These are phyloP conservation scores for Chiloscyllium punctatum DNA, from an alignment of 2,797 vertebrate genomes.

Conservation along the genomic window DNA sequence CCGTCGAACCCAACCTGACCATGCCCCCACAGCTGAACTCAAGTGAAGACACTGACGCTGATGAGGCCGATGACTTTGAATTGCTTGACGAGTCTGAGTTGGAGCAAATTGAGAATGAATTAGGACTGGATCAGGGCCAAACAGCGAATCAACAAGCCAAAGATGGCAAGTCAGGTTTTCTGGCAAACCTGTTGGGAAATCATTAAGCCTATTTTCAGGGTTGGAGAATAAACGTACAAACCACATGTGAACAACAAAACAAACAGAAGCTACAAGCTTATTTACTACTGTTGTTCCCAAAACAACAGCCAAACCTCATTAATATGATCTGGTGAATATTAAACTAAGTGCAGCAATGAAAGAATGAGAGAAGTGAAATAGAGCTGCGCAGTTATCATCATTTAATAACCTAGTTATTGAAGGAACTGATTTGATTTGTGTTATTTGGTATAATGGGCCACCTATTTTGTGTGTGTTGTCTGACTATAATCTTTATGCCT, in stretches of 20 bases:
- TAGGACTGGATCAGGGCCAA: constrained; percentile 64
- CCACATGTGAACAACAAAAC: constrained; percentile 32
- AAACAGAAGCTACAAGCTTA: constrained; percentile 22
- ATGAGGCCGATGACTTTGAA: constrained; percentile 92
- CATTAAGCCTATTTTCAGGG: constrained; percentile 58
- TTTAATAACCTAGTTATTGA: constrained; percentile 36
- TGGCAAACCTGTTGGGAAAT: constrained; percentile 84
- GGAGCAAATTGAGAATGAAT: constrained; percentile 83
- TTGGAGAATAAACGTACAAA: constrained; percentile 32
- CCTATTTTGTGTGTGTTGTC: constrained; percentile 44
- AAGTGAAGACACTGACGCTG: constrained; percentile 80
- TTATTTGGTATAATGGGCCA: constrained; percentile 36
- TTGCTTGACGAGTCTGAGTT: constrained; percentile 96
- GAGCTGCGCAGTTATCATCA: constrained; percentile 20
- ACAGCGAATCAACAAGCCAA: constrained; percentile 55
- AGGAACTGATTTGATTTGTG: constrained; percentile 32
- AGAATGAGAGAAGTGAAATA: neutral
- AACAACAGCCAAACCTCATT: constrained; percentile 22
- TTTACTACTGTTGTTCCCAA: constrained; percentile 31
- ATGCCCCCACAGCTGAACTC: constrained; percentile 53
- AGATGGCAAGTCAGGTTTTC: constrained; percentile 67
- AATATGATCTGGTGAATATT: constrained; percentile 25
- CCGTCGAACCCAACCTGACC: constrained; percentile 22
- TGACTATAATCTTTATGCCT: constrained; percentile 58
- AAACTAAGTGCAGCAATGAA: constrained; percentile 33